Evolutionary conservation across 2,113 vertebrate species (phyloP).

Genomic region (Silurus meridionalis): DNA sequence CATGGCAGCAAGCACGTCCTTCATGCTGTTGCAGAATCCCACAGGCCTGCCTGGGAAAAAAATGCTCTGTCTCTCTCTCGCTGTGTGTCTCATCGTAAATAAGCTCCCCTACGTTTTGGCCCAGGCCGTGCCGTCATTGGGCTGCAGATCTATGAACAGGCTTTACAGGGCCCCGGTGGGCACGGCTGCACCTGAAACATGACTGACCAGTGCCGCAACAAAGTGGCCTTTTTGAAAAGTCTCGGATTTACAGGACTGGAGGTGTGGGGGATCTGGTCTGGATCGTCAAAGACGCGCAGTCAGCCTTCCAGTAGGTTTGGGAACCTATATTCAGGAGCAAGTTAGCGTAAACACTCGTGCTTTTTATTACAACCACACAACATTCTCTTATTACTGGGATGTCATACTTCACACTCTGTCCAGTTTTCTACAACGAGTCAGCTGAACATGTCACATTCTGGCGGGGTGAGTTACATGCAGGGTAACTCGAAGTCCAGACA

Average conservation of each 20-base stretch:
- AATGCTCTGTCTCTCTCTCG: conserved; percentile 11
- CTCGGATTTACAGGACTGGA: conserved; percentile 45
- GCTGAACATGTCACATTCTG: conserved; percentile 19
- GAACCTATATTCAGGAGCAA: conserved; percentile 31
- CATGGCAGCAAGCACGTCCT: conserved; percentile 36
- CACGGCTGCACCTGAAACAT: conserved; percentile 45
- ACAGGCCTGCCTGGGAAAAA: conserved; percentile 31
- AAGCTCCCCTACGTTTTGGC: conserved; percentile 46
- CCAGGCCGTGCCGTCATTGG: conserved; percentile 34
- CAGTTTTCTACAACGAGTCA: conserved; percentile 15
- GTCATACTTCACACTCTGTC: conserved; percentile 34
- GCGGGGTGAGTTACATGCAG: neutral
- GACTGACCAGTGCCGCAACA: conserved; percentile 42
- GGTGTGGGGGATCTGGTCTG: conserved; percentile 50
- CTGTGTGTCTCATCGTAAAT: conserved; percentile 51
- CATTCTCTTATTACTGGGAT: conserved; percentile 32
- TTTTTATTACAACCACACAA: conserved; percentile 27
- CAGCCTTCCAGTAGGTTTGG: conserved; percentile 28
- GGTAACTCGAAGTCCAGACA: neutral
- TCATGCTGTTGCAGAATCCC: conserved; percentile 35
- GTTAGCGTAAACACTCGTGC: conserved; percentile 32
- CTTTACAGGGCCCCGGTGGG: conserved; percentile 53
- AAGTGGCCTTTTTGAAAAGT: conserved; percentile 50
- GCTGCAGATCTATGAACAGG: conserved; percentile 57
- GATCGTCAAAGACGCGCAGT: conserved; percentile 40